phyloP scores from a whole-genome alignment of 1,140 invertebrate species.

The Xylocopa sonorina region DNA sequence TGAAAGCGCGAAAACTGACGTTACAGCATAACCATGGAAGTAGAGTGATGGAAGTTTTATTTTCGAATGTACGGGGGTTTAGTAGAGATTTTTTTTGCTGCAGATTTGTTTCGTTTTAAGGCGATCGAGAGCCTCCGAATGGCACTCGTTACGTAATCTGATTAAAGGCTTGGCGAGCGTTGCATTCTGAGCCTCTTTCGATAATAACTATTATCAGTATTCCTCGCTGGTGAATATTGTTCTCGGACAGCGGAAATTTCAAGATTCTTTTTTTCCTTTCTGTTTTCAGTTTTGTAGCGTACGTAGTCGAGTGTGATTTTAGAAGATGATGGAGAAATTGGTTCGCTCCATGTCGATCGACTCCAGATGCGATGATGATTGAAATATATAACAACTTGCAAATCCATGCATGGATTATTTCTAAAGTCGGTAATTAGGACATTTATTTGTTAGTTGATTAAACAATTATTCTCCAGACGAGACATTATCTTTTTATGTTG shows the following conservation, averaged over 20 bases:
- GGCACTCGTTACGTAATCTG: conserved; percentile 33
- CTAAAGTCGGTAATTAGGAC: too few relatives aligned
- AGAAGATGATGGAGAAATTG: too few relatives aligned
- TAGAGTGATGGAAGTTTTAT: neutral
- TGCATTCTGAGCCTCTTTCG: neutral
- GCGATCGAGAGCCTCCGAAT: conserved; percentile 6
- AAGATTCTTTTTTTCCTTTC: neutral
- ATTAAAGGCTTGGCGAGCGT: conserved; percentile 26
- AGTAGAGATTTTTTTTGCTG: neutral
- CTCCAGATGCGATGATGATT: too few relatives aligned
- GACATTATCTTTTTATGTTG: too few relatives aligned
- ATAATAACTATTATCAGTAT: conserved; percentile 20
- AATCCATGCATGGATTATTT: too few relatives aligned
- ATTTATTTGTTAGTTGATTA: too few relatives aligned
- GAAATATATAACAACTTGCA: too few relatives aligned
- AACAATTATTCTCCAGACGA: too few relatives aligned
- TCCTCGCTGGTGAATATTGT: neutral
- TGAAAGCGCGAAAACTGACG: neutral
- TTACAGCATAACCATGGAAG: neutral
- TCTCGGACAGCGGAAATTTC: neutral
- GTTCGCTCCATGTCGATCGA: too few relatives aligned
- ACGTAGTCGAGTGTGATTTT: too few relatives aligned
- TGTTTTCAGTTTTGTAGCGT: too few relatives aligned
- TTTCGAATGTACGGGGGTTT: neutral
- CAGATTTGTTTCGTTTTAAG: neutral